Conservation (phyloP, 2,888 invertebrate species). For the Clepsis dumicolana region DNA sequence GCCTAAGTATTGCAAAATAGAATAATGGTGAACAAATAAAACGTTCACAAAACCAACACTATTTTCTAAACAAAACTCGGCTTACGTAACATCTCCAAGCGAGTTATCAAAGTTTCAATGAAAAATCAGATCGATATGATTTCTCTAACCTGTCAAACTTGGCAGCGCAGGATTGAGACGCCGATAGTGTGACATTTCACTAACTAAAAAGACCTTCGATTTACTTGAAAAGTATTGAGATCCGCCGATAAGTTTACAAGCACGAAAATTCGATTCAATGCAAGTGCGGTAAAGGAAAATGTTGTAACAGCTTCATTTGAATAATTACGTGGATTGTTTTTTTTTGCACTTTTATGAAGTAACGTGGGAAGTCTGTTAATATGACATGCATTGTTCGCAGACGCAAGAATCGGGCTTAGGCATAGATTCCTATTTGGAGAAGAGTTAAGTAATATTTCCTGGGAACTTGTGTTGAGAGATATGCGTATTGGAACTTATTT, state of each 20-base stretch:
- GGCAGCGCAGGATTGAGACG: slow-evolving; percentile 38
- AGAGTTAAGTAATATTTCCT: no score
- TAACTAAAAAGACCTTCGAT: slow-evolving; percentile 41
- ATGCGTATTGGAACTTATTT: no score
- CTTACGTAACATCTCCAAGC: slow-evolving; percentile 27
- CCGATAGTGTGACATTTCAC: slow-evolving; percentile 42
- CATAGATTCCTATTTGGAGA: background rate
- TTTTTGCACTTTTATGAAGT: background rate
- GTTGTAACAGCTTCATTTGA: slow-evolving; percentile 2
- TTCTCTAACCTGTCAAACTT: slow-evolving; percentile 40
- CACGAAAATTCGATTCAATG: slow-evolving; percentile 5
- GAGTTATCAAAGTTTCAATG: slow-evolving; percentile 23
- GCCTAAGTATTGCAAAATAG: background rate
- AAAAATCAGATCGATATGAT: slow-evolving; percentile 39
- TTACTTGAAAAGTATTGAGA: slow-evolving; percentile 44
- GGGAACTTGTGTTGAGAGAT: no score
- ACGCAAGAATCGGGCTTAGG: background rate
- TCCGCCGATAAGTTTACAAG: slow-evolving; percentile 37
- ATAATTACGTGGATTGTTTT: background rate
- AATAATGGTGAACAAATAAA: background rate
- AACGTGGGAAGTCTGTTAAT: background rate
- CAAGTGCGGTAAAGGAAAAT: slow-evolving; percentile 12
- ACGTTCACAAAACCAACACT: background rate
- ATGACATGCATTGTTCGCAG: background rate
- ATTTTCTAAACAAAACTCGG: slow-evolving; percentile 3